Base-by-base conservation (phyloP, 2,113 vertebrate species). In the Passer montanus region DNA sequence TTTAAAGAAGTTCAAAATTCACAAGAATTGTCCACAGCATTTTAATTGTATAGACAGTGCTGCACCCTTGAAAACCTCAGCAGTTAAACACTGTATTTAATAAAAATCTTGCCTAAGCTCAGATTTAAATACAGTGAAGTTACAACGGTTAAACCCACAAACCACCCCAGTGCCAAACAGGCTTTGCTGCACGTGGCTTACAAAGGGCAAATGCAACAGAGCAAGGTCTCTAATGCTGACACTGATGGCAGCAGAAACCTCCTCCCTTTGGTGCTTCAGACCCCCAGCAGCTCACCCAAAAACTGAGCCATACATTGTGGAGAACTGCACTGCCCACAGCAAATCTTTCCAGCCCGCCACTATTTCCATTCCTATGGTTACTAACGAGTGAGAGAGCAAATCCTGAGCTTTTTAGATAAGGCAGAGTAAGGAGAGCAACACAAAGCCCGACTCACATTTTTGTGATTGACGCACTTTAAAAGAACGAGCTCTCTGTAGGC, bases 381-480 rank as follows among this genome's bases (percentile, higher is more conserved):
- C 53, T 18, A 30, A 23, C 23, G 73, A 55, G 22, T 19, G 33
- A 55, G 27, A 83, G 33, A 70, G 33, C 33, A 86, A 93, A 93
- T 10, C 28, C n/a, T 5, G 17, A 75, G 60, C 39, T 81, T 67
- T 52, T 15, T 12, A 39, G 50, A 66, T 81, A 95, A 52, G 23
- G 24, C 37, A 27, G 8, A 72, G 41, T 7, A 59, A 85, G 1
- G 33, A 86, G 41, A 64, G 35, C 19, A 88, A 37, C 6, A 80
- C 24, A 93, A 94, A 81, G 79, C 2, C 43, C 52, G 47, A 97
- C 99, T 98, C 98, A 99, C 99, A 93, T 99, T 99, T 98, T 99
- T 99, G 98, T 99, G 99, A 97, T 99, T 99, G 98, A 99, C 99
- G 96, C 99, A 99, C 98, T 99, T 99, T 52, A 99, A 97, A 89